Conservation (phyloP, 2,888 invertebrate genomes). For the Mystacides longicornis region DNA sequence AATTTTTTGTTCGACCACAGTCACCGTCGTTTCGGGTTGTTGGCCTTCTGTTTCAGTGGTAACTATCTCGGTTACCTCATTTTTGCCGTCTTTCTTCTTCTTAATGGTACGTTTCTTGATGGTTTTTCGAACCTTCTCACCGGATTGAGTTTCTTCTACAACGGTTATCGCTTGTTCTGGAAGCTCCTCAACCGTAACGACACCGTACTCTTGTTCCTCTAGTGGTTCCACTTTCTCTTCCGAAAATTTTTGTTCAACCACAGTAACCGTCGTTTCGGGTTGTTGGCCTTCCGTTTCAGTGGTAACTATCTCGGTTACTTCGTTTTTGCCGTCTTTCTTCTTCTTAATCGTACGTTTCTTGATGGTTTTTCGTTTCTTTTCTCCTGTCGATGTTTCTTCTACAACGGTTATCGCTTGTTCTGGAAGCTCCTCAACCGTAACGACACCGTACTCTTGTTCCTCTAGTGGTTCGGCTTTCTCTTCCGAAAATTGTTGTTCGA, state of each 20-base stretch:
- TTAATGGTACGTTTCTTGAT: conserved; percentile 30
- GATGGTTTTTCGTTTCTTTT: conserved; percentile 29
- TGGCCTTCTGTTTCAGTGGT: conserved; percentile 30
- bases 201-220: conserved; percentile 26
- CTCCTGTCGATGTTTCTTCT: conserved; percentile 31
- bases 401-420: neutral
- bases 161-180: neutral
- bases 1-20: conserved; percentile 26
- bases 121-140: conserved; percentile 23
- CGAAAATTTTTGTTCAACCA: conserved; percentile 29
- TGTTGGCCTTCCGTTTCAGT: conserved; percentile 35
- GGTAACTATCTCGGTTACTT: conserved; percentile 43
- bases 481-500: too few relatives aligned
- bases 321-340: conserved; percentile 37
- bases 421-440: conserved; percentile 28
- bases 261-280: conserved; percentile 30
- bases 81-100: conserved; percentile 29
- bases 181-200: conserved; percentile 9
- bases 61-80: conserved; percentile 30
- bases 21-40: conserved; percentile 29
- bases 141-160: neutral
- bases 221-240: neutral
- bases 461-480: neutral
- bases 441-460: conserved; percentile 4
- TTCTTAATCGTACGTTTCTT: conserved; percentile 43